Base-by-base conservation (phyloP, 2,797 vertebrate genomes). In the Distichodus sexfasciatus region DNA sequence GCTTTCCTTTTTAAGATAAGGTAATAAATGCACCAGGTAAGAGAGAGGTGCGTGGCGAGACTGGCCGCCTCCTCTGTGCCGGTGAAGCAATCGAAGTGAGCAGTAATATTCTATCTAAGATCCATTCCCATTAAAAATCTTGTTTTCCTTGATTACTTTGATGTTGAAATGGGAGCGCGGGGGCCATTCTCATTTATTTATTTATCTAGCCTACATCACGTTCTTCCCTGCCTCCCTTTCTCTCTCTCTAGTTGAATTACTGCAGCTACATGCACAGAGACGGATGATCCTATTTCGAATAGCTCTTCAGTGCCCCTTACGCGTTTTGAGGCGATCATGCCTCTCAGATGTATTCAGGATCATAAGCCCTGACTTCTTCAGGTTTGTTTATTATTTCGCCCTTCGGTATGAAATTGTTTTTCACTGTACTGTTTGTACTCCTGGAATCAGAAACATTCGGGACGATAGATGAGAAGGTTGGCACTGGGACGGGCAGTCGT, bases 141-240 rank as follows among this genome's bases (percentile, higher is more conserved):
- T 91, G 90, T 91, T 91, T 91, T 91, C 87, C 87, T 91, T 91
- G 89, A 91, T 92, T 91, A 91, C 89, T 91, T 91, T 91, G 89
- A 91, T 91, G 88, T 91, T 84, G 81, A 90, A 90, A 89, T 87
- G 83, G 87, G 84, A 90, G 85, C 87, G 84, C 78, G 85, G 86
- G 89, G 88, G 87, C 88, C 84, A 90, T 90, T 90, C 87, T 80
- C 87, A 92, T 90, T 90, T 86, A 86, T 88, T 90, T 76, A 74
- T 62, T 67, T 72, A 66, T 72, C n/a, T n/a, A n/a, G n/a, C 44
- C 84, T 74, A 79, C 83, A 77, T 82, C 84, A 82, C 14, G 88
- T 83, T 81, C 24, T 88, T 82, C 83, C 55, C 60, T 64, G 55
- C 43, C 44, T 62, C 72, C 46, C 61, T 36, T 36, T 31, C 51